phyloP scores from a whole-genome alignment of 2,113 vertebrate species.

The Sebastes fasciatus region DNA sequence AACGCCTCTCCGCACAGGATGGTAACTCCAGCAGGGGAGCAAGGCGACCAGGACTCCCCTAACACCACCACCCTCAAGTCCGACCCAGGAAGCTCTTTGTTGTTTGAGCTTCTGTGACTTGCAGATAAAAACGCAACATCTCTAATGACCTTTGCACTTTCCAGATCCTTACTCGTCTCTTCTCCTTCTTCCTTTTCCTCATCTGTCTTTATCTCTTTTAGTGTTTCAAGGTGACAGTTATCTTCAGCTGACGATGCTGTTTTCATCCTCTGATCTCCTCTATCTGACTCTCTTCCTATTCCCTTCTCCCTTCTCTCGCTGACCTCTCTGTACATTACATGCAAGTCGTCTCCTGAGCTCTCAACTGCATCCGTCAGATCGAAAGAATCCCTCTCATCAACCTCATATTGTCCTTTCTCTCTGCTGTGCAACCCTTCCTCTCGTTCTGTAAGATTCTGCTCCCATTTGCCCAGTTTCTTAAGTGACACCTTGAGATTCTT shows the following conservation, averaged over 20 bases:
- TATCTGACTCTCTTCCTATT: slow-evolving; percentile 12
- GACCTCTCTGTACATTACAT: slow-evolving; percentile 44
- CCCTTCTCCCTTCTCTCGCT: background rate
- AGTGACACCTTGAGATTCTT: slow-evolving; percentile 24
- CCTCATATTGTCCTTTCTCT: background rate
- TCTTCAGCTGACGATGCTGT: slow-evolving; percentile 21
- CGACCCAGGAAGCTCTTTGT: background rate
- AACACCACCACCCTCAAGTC: slow-evolving; percentile 77
- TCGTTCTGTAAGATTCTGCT: slow-evolving; percentile 36
- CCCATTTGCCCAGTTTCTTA: slow-evolving; percentile 47
- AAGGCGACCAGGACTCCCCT: slow-evolving; percentile 77
- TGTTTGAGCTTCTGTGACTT: background rate
- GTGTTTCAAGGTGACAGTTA: slow-evolving; percentile 55
- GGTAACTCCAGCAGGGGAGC: slow-evolving; percentile 52
- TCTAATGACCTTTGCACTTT: background rate
- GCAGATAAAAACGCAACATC: background rate
- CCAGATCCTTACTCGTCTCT: background rate
- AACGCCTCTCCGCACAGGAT: slow-evolving; percentile 61
- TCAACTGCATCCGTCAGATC: background rate
- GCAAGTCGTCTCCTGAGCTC: background rate
- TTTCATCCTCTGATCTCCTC: slow-evolving; percentile 19
- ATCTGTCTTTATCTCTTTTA: background rate
- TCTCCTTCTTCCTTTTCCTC: slow-evolving; percentile 9
- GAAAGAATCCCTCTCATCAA: background rate
- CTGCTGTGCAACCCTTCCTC: slow-evolving; percentile 25